Base-by-base conservation (phyloP, 2,113 vertebrate genomes). In the Muscicapa adusta region DNA sequence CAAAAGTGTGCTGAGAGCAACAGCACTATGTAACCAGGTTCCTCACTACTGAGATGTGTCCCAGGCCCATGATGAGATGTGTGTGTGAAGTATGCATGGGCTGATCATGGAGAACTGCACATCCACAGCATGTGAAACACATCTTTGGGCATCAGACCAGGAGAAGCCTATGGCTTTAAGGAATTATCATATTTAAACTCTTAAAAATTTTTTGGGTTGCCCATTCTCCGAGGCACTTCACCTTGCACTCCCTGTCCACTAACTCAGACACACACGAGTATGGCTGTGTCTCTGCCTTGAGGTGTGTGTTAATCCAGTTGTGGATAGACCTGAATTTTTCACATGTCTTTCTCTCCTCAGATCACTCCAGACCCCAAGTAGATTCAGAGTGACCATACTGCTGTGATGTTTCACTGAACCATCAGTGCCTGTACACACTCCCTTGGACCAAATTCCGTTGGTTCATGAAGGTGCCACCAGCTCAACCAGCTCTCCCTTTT, bases 31-130 rank as follows among this genome's bases (percentile, higher is more conserved):
- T 29, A 53, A 34, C 22, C 43, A 36, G 56, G 47, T 36, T 56
- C 42, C 14, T 65, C 19, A 26, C 14, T 45, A n/a, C 34, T 1
- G 68, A 47, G 47, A 45, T 10, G 28, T 23, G 28, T 50, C 47
- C 47, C 38, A 40, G 43, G 43, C 53, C 62, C 5, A 1, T 1
- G 3, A n/a, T 1, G 54, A 76, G 34, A 2, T 0, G 0, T 10
- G 34, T 16, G 5, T 14, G 22, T 19, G 24, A 70, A 28, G 10
- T 1, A 10, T 42, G 31, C 43, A 14, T 0, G 10, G 47, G 33
- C 11, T 61, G 26, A 34, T n/a, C 18, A 8, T 36, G 33, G n/a
- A 58, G 47, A 74, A 18, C 7, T 63, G 53, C 33, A 20, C 43
- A 63, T 9, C 23, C 53, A 51, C 53, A 28, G 42, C 36, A 9